Evolutionary conservation across 2,888 invertebrate genomes (phyloP).

Genomic region (Tetheella fluctuosa): DNA sequence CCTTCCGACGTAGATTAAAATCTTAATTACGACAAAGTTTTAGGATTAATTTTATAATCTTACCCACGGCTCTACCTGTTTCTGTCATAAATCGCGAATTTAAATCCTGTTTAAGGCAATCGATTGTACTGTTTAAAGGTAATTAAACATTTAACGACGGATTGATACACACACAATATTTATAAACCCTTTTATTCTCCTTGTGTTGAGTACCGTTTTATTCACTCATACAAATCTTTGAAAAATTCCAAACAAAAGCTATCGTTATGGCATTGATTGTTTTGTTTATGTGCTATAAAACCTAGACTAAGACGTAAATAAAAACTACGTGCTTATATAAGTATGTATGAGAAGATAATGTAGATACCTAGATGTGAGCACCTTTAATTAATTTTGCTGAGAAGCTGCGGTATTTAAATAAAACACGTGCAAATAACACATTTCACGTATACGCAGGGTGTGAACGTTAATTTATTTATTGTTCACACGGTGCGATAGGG

Average conservation of each 20-base stretch:
- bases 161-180: no score
- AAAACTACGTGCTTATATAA: no score
- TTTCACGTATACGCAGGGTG: constrained; percentile 33
- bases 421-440: constrained; percentile 42
- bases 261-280: no score
- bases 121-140: constrained; percentile 24
- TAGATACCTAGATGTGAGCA: constrained; percentile 32
- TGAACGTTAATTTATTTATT: constrained; percentile 52
- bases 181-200: no score
- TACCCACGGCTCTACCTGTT: constrained; percentile 49
- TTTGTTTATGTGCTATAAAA: no score
- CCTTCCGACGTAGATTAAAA: constrained; percentile 68
- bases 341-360: constrained; percentile 19
- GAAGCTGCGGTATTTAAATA: constrained; percentile 42
- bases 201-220: no score
- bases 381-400: constrained; percentile 41
- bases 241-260: no score
- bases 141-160: background rate
- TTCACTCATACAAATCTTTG: no score
- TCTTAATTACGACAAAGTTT: constrained; percentile 76
- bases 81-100: constrained; percentile 46
- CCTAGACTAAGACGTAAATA: no score
- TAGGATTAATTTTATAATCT: constrained; percentile 72
- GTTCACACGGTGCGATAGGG: constrained; percentile 43
- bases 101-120: constrained; percentile 36